Conservation (phyloP, 2,888 invertebrate genomes). For the Caenorhabditis sinica region DNA sequence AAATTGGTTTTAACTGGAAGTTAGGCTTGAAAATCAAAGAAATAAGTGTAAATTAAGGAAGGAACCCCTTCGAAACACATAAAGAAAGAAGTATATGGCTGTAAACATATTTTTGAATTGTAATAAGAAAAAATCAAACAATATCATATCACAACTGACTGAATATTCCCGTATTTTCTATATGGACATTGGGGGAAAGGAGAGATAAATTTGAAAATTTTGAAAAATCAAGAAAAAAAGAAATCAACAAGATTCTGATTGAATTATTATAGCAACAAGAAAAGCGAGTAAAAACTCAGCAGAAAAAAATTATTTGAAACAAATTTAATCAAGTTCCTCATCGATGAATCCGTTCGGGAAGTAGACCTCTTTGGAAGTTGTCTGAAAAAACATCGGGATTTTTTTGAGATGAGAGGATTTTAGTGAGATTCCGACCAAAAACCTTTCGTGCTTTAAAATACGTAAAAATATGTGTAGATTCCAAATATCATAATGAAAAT, state of each 20-base stretch:
- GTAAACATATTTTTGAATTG: neutral
- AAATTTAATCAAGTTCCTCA: constrained; percentile 53
- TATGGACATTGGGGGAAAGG: neutral
- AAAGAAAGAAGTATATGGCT: neutral
- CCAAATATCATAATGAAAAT: too few species aligned
- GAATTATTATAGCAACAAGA: neutral
- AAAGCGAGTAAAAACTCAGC: neutral
- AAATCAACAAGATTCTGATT: neutral
- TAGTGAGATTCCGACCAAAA: too few species aligned
- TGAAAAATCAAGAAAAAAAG: constrained; percentile 10
- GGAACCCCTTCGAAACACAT: neutral
- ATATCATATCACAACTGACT: neutral
- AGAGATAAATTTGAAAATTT: neutral
- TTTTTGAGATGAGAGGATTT: constrained; percentile 9
- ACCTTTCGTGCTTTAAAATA: too few species aligned
- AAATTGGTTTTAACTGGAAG: neutral
- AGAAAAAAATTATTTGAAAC: neutral
- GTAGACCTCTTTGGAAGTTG: constrained; percentile 8
- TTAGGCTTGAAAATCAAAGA: neutral
- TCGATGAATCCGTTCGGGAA: constrained; percentile 64
- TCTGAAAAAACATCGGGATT: constrained; percentile 39
- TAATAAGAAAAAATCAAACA: neutral
- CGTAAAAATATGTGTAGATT: too few species aligned
- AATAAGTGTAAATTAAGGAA: neutral
- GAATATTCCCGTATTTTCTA: neutral